Evolutionary conservation across 1,140 invertebrate genomes (phyloP).

Genomic region (Cotesia chilonis): DNA sequence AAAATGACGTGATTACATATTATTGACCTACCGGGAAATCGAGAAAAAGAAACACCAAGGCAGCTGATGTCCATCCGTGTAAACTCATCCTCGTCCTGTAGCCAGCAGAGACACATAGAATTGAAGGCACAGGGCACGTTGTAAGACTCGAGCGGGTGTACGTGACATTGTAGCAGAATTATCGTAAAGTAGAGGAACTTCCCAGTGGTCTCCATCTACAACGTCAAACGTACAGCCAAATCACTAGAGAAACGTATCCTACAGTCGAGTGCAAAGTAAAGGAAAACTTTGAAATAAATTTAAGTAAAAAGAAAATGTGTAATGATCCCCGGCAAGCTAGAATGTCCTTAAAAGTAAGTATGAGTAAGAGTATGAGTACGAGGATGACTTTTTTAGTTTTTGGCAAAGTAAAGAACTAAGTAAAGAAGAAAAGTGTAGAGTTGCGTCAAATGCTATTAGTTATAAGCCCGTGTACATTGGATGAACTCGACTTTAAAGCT

Average conservation of each 20-base stretch:
- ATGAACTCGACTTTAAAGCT: too few species aligned
- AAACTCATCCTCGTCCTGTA: slow-evolving; percentile 66
- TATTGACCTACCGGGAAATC: slow-evolving; percentile 67
- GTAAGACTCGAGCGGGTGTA: slow-evolving; percentile 45
- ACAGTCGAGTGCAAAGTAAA: slow-evolving; percentile 10
- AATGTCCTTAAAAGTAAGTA: not conserved
- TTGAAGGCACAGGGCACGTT: slow-evolving; percentile 69
- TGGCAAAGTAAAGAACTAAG: too few species aligned
- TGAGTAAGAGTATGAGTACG: not conserved
- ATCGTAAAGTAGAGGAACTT: slow-evolving; percentile 40
- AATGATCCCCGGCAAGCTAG: not conserved
- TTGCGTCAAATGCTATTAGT: too few species aligned
- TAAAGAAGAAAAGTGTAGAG: too few species aligned
- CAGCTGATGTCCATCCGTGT: slow-evolving; percentile 72
- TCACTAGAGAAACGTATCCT: not conserved
- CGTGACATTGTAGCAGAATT: slow-evolving; percentile 47
- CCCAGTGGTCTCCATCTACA: slow-evolving; percentile 45
- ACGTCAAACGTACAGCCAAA: slow-evolving; percentile 31
- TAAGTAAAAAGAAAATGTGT: not conserved
- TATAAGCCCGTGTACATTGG: not conserved
- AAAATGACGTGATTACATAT: not conserved
- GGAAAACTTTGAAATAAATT: not conserved
- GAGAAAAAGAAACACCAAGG: slow-evolving; percentile 70
- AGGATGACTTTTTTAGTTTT: too few species aligned
- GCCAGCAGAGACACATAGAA: slow-evolving; percentile 72